A percentile compares a stretch with the other conserved stretches of the same genome.
These are phyloP conservation scores for Zaprionus ornatus DNA, from an alignment of 1,140 invertebrate genomes.

Conservation along the genomic window DNA sequence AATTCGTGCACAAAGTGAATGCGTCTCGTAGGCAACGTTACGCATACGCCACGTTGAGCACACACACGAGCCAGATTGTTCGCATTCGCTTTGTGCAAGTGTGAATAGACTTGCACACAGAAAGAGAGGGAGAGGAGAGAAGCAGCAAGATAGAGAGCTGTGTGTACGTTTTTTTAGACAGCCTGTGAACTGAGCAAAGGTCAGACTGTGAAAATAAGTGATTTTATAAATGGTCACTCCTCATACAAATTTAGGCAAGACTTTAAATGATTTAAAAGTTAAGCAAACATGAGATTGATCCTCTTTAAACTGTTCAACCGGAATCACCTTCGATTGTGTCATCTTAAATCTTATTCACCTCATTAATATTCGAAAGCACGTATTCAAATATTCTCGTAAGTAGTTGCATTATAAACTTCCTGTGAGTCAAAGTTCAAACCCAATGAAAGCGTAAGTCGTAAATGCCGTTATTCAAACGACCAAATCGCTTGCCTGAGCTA, in stretches of 20 bases:
- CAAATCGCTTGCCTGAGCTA: slow-evolving; percentile 2
- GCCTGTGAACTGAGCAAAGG: neutral
- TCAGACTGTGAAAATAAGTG: neutral
- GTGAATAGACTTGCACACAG: neutral
- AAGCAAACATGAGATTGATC: neutral
- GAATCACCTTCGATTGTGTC: neutral
- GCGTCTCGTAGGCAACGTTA: neutral
- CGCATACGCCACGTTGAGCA: slow-evolving; percentile 16
- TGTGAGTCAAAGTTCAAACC: neutral
- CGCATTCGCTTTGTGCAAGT: neutral
- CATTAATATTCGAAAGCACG: neutral
- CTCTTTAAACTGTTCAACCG: neutral
- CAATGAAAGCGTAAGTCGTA: neutral
- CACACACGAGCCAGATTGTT: slow-evolving; percentile 1
- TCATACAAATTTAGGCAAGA: neutral
- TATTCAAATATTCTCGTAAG: neutral
- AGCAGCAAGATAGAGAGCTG: neutral
- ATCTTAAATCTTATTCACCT: neutral
- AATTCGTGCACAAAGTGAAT: neutral
- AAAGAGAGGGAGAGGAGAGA: neutral
- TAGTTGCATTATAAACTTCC: neutral
- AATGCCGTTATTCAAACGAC: slow-evolving; percentile 23
- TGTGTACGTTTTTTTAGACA: neutral
- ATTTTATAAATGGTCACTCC: neutral
- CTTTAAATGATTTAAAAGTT: neutral